Conservation (phyloP, 2,888 invertebrate species). For the Cantharis rustica region DNA sequence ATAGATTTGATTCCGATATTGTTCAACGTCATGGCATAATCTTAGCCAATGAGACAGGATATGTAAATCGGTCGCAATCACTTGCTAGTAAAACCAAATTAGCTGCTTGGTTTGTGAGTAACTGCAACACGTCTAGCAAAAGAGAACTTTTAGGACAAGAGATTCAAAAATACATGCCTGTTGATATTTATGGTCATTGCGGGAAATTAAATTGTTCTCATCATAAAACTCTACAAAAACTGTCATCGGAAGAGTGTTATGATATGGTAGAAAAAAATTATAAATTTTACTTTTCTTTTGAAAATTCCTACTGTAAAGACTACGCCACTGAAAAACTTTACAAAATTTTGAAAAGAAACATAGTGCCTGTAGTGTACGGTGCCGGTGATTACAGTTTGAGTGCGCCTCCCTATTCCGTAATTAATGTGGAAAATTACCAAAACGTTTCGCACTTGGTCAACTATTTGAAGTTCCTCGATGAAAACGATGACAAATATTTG, state of each 20-base stretch:
- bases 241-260: constrained; percentile 53
- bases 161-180: constrained; percentile 61
- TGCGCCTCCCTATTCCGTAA: constrained; percentile 59
- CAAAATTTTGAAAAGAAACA: constrained; percentile 61
- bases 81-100: constrained; percentile 53
- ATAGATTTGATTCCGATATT: constrained; percentile 54
- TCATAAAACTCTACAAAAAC: constrained; percentile 54
- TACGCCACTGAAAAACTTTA: constrained; percentile 69
- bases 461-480: constrained; percentile 58
- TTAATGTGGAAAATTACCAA: constrained; percentile 62
- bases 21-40: constrained; percentile 53
- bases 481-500: constrained; percentile 60
- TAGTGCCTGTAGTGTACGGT: constrained; percentile 71
- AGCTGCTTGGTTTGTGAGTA: constrained; percentile 63
- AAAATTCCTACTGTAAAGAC: constrained; percentile 71
- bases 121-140: constrained; percentile 57
- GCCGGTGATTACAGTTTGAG: constrained; percentile 63
- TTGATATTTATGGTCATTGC: constrained; percentile 68
- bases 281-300: constrained; percentile 73
- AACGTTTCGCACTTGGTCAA: constrained; percentile 58
- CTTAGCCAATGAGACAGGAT: constrained; percentile 26
- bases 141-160: constrained; percentile 56
- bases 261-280: constrained; percentile 62
- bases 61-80: constrained; percentile 30
- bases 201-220: constrained; percentile 53